Base-by-base conservation (phyloP, 2,888 invertebrate genomes). In the Erpobdella octoculata region DNA sequence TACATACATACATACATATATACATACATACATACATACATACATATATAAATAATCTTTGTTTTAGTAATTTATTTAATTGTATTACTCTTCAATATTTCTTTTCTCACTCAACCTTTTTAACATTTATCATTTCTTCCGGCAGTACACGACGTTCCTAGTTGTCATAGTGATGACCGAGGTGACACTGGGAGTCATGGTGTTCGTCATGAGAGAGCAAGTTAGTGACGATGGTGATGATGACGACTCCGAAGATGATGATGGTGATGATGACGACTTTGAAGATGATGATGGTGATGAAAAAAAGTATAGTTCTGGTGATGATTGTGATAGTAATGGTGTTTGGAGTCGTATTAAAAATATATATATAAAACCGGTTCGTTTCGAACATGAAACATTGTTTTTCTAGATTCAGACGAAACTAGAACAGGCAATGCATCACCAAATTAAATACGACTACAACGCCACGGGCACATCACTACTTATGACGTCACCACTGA, bases 131-230 rank as follows among this genome's bases (percentile, higher is more conserved):
- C 18, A 18, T 21, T 33, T 8, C n/a, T 8, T 9, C 33, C 33
- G 18, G 9, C 59, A 71, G 71, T 71, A 71, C 35, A 71, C 66
- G 25, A 53, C 66, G 12, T 67, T 71, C 58, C 48, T 71, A 9
- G 36, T 71, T n/a, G 25, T 71, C 46, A 31, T 71, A 5, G n/a
- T 71, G 28, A 28, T 71, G 31, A 53, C 65, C n/a, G 71, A 71
- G 37, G 46, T 71, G n/a, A 41, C 66, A 18, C 38, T 71, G n/a
- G 71, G 58, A 28, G 46, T 67, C 58, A 58, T 71, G 15, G 66
- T 53, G 18, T 65, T 36, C 37, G 53, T 36, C n/a, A 66, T 71
- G 71, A 53, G 71, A 53, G 58, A 71, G 28, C 71, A 71, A 59
- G 71, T 65, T 25, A 53, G 28, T 46, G 6, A 35, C 1, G 25